A percentile compares a stretch with the other conserved stretches of the same genome.
Evolutionary conservation across 2,888 invertebrate genomes (phyloP).

Genomic region (Phlogophora meticulosa): DNA sequence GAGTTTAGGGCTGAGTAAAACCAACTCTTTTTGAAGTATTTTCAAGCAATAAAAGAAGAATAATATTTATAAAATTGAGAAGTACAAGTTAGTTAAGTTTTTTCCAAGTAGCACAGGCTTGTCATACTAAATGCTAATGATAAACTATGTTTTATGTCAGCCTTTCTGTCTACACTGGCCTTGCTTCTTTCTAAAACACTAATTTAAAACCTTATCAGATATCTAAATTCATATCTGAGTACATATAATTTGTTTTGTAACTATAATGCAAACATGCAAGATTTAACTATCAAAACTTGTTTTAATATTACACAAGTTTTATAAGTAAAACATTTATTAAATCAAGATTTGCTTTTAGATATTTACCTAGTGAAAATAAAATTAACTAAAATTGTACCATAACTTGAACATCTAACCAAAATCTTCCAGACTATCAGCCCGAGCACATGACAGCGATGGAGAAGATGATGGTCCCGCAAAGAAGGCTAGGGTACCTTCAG

Average conservation of each 20-base stretch:
- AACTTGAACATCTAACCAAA: not conserved
- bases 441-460: slow-evolving; percentile 87
- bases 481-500: slow-evolving; percentile 90
- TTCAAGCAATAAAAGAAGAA: not conserved
- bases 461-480: slow-evolving; percentile 85
- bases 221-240: not conserved
- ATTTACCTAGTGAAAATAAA: not conserved
- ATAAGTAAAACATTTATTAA: too few relatives aligned
- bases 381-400: not conserved
- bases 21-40: not conserved
- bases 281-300: not conserved
- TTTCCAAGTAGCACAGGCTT: not conserved
- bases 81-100: not conserved
- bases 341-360: too few relatives aligned
- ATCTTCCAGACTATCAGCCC: slow-evolving; percentile 81
- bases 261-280: not conserved
- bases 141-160: not conserved
- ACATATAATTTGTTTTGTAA: slow-evolving; percentile 8
- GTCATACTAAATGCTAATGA: not conserved
- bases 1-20: not conserved
- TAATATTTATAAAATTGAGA: not conserved
- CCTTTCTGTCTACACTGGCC: not conserved
- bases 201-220: not conserved
- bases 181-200: not conserved
- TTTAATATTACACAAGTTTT: too few relatives aligned